phyloP scores from a whole-genome alignment of 1,140 invertebrate genomes.

The Hycleus cichorii region DNA sequence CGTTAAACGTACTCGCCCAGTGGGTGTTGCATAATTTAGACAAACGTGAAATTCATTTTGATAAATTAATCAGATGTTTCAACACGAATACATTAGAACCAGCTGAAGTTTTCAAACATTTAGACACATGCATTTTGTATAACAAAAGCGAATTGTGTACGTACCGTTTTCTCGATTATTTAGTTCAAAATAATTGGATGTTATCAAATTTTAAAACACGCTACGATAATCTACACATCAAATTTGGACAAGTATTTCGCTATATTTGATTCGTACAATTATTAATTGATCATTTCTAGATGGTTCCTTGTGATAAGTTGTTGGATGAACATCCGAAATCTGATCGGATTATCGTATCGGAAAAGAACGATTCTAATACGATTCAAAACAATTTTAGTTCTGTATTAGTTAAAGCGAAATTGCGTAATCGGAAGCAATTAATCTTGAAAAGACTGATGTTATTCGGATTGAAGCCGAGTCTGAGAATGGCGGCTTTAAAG shows the following conservation, averaged over 20 bases:
- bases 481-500: constrained; percentile 36
- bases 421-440: constrained; percentile 35
- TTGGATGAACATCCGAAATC: constrained; percentile 25
- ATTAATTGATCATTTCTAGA: constrained; percentile 17
- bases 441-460: constrained; percentile 37
- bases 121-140: constrained; percentile 47
- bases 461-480: constrained; percentile 37
- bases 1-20: constrained; percentile 43
- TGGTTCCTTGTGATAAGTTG: constrained; percentile 24
- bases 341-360: constrained; percentile 30
- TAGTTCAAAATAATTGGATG: constrained; percentile 50
- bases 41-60: constrained; percentile 46
- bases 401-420: constrained; percentile 32
- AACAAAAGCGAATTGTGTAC: constrained; percentile 45
- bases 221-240: constrained; percentile 46
- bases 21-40: constrained; percentile 47
- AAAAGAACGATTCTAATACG: constrained; percentile 27
- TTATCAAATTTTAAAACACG: constrained; percentile 46
- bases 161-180: constrained; percentile 50
- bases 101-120: constrained; percentile 42
- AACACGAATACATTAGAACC: constrained; percentile 44
- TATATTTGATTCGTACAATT: not conserved
- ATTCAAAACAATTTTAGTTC: constrained; percentile 27
- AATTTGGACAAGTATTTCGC: constrained; percentile 40
- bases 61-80: constrained; percentile 46